These are phyloP conservation scores for Trichogramma evanescens DNA, from an alignment of 2,888 invertebrate species.

Conservation along the genomic window DNA sequence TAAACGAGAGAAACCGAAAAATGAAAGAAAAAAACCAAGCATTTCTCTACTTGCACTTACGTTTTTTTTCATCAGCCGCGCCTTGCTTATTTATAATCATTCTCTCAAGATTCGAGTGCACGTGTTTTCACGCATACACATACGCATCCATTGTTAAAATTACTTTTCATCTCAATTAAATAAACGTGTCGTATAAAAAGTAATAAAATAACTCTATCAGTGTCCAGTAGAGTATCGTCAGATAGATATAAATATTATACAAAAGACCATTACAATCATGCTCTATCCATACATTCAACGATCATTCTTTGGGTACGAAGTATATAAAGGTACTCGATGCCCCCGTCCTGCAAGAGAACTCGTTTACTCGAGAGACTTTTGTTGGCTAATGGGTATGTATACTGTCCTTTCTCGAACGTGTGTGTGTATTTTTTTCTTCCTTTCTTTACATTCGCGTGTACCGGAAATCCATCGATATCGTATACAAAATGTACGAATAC, in stretches of 20 bases:
- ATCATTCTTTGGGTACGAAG: slow-evolving; percentile 26
- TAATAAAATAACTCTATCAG: neutral
- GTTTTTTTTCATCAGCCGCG: slow-evolving; percentile 2
- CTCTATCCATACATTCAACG: slow-evolving; percentile 40
- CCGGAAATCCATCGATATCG: no score
- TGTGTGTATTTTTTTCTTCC: no score
- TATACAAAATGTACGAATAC: no score
- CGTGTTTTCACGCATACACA: neutral
- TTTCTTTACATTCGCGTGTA: no score
- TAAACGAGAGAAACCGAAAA: slow-evolving; percentile 1
- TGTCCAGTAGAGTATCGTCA: slow-evolving; percentile 2
- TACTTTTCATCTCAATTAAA: neutral
- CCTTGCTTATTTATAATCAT: neutral
- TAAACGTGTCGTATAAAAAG: no score
- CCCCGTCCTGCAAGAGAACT: no score
- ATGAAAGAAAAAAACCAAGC: slow-evolving; percentile 32
- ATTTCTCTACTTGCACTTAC: slow-evolving; percentile 43
- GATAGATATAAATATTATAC: slow-evolving; percentile 10
- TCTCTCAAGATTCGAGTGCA: neutral
- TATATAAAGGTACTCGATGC: no score
- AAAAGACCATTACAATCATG: slow-evolving; percentile 39
- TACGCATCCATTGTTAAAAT: neutral
- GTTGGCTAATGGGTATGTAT: no score
- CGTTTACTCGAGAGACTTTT: no score
- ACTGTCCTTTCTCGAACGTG: no score